Evolutionary conservation across 37 sponge, comb jelly and placozoan genomes (phyloP).

Genomic region (Cliona cf. orientalis): DNA sequence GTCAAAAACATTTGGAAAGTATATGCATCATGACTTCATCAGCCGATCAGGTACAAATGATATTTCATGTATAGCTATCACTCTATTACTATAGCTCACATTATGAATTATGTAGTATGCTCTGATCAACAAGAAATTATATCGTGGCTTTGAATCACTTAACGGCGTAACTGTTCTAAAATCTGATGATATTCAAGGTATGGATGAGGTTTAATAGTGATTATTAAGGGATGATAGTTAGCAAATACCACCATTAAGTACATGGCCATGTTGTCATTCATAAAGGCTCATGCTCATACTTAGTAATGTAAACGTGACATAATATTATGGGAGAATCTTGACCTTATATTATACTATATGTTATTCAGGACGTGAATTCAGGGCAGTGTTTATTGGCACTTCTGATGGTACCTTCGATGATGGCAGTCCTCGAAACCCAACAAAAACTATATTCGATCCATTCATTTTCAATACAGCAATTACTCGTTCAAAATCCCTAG

Average conservation of each 20-base stretch:
- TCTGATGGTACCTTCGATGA: conserved; percentile 27
- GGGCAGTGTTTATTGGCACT: conserved; percentile 66
- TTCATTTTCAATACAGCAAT: conserved; percentile 78
- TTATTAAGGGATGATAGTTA: too few relatives aligned
- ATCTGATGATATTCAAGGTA: conserved; percentile 56
- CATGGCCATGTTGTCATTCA: too few relatives aligned
- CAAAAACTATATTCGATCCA: conserved; percentile 60
- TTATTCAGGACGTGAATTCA: conserved; percentile 70
- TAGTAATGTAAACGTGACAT: too few relatives aligned
- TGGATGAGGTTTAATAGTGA: not conserved
- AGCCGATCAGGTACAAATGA: conserved; percentile 48
- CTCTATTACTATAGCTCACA: not conserved
- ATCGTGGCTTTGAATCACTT: not conserved
- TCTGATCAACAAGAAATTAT: conserved; percentile 1
- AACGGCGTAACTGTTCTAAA: conserved; percentile 30
- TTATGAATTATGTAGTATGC: conserved; percentile 34
- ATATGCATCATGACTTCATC: conserved; percentile 63
- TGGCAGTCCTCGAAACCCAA: conserved; percentile 19
- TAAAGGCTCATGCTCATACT: too few relatives aligned
- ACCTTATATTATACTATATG: too few relatives aligned
- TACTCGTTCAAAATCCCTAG: conserved; percentile 70
- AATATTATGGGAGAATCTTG: too few relatives aligned
- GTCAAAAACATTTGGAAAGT: conserved; percentile 2
- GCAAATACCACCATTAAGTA: too few relatives aligned
- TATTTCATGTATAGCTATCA: too few relatives aligned